Base-by-base conservation (phyloP, 2,888 invertebrate species). In the Leptura quadrifasciata region DNA sequence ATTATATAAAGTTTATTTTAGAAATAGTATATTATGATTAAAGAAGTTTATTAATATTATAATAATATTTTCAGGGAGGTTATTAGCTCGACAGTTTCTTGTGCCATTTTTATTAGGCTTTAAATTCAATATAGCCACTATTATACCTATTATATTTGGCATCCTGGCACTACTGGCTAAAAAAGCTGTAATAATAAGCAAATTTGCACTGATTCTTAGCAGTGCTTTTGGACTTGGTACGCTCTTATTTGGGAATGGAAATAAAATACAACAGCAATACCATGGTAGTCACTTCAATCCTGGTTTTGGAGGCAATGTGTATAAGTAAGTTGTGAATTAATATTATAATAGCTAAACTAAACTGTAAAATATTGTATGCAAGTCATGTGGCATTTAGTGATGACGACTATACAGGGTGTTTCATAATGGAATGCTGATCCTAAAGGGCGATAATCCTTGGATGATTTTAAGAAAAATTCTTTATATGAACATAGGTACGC, bases 41-140 rank as follows among this genome's bases (percentile, higher is more conserved):
- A 15, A 12, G 12, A 12, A 39, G 10, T 39, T 10, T 15, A 39
- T 39, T 10, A 39, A 39, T 39, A 10, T 39, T 12, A 39, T 3
- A 15, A n/a, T 6, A 31, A 31, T 31, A 31, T 31, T 93, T 93
- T 78, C 91, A 96, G 96, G 94, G 80, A 93, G 94, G 18, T 89
- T 95, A 27, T 85, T 96, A 77, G 91, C 95, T 69, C 91, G 93
- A 80, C 94, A 94, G 79, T 92, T 95, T 72, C 84, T 96, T n/a
- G 89, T 96, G 18, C 96, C 96, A 24, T 92, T 95, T 83, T 91
- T 96, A 0, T 90, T 96, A 12, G 96, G 95, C 8, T 92, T 96
- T 81, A 96, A 96, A 89, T 95, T 96, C 85, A 95, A 95, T 85
- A 89, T 95, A 58, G 92, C 94, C 0, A 94, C 95, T 0, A 87